Conservation (phyloP, 2,113 vertebrate genomes). For the Tor tambroides region DNA sequence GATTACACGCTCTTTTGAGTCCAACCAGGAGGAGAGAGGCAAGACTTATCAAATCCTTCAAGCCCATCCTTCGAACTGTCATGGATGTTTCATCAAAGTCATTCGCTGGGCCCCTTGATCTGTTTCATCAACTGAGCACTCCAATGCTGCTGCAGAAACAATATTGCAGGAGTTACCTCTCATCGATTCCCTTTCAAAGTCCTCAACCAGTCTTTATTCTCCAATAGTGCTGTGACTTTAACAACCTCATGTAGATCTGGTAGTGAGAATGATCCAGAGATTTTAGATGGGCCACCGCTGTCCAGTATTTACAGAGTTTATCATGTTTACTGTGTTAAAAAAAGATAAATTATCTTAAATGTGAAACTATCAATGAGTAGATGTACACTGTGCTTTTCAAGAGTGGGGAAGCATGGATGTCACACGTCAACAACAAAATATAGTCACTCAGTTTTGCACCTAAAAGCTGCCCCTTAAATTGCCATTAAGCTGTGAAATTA, state of each 20-base stretch:
- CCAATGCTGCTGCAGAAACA: constrained; percentile 54
- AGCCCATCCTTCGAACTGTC: constrained; percentile 60
- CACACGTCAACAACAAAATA: background rate
- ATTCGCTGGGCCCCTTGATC: constrained; percentile 42
- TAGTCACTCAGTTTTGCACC: background rate
- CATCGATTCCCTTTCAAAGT: constrained; percentile 64
- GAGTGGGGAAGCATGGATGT: background rate
- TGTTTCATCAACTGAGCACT: constrained; percentile 62
- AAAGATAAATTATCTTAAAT: background rate
- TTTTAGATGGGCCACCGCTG: background rate
- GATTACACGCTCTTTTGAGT: constrained; percentile 59
- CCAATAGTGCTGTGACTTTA: background rate
- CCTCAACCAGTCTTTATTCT: constrained; percentile 39
- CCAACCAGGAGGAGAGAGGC: constrained; percentile 54
- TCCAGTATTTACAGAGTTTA: background rate
- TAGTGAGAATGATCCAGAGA: background rate
- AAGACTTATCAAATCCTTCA: constrained; percentile 67
- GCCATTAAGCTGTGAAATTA: background rate
- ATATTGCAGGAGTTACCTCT: constrained; percentile 67
- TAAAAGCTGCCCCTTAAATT: background rate
- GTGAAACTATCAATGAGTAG: background rate
- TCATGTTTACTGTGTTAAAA: background rate
- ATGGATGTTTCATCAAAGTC: constrained; percentile 72
- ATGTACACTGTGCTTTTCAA: background rate
- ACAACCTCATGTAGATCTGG: constrained; percentile 1